phyloP scores from a whole-genome alignment of 35 echinoderm and acorn worm species.

The Acanthaster planci region DNA sequence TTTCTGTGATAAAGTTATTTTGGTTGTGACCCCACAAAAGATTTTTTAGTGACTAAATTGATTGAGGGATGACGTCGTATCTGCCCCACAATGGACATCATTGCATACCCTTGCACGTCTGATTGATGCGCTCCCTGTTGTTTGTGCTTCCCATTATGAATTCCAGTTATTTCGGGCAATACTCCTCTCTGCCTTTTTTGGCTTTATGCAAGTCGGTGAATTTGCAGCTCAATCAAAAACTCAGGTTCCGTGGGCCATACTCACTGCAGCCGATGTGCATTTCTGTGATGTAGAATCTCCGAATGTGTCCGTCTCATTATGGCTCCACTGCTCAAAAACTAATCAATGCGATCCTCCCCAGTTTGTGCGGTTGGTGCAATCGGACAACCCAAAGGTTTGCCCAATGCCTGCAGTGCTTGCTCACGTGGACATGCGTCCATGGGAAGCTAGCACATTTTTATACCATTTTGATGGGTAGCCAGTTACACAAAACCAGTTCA shows the following conservation, averaged over 20 bases:
- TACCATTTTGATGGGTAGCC: background rate
- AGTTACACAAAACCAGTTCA: background rate
- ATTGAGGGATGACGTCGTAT: background rate
- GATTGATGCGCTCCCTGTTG: background rate
- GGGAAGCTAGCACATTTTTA: background rate
- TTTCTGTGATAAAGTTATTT: slow-evolving; percentile 3
- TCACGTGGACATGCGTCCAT: background rate
- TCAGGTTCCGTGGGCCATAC: background rate
- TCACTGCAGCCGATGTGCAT: background rate
- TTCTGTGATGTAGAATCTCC: background rate
- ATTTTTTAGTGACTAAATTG: background rate
- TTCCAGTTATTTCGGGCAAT: background rate
- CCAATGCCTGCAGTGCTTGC: background rate
- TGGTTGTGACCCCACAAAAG: background rate
- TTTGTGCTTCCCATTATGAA: slow-evolving; percentile 14
- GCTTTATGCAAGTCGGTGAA: slow-evolving; percentile 22
- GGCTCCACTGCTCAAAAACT: background rate
- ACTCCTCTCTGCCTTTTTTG: background rate
- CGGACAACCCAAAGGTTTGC: background rate
- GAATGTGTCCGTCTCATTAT: background rate
- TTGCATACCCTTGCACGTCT: background rate
- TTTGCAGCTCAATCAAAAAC: background rate
- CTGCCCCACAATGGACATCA: background rate
- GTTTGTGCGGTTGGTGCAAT: background rate
- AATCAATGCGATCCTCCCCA: slow-evolving; percentile 13